A percentile compares a stretch with the other conserved stretches of the same genome.
Conservation (phyloP, 1,140 invertebrate species). For the Drosophila watanabei region DNA sequence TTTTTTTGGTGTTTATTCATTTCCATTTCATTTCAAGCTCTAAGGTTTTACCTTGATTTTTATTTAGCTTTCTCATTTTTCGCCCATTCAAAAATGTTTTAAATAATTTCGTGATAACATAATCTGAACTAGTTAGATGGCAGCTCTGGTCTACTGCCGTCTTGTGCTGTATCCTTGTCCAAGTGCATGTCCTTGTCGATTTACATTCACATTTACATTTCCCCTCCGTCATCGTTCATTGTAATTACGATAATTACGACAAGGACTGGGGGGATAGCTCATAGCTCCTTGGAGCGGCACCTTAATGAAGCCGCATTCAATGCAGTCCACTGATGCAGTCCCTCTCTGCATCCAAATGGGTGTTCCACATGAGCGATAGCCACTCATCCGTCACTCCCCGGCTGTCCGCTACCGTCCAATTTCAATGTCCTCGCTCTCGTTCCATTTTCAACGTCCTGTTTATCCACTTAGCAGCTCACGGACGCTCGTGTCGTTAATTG, state of each 20-base stretch:
- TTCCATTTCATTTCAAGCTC: no score
- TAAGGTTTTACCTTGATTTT: background rate
- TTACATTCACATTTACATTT: conserved; percentile 56
- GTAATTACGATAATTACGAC: conserved; percentile 82
- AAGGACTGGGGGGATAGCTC: conserved; percentile 31
- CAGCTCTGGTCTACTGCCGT: background rate
- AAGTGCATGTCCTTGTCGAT: conserved; percentile 14
- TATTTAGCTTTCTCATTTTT: background rate
- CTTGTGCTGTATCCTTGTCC: conserved; percentile 21
- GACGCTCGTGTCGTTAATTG: conserved; percentile 71
- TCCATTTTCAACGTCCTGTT: conserved; percentile 46
- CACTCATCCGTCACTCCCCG: conserved; percentile 17
- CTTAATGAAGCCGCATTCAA: conserved; percentile 78
- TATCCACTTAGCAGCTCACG: conserved; percentile 73
- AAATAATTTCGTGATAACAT: background rate
- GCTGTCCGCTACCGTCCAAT: conserved; percentile 13
- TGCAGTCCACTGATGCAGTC: conserved; percentile 52
- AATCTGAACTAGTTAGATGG: background rate
- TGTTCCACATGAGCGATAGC: conserved; percentile 25
- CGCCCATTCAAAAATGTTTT: background rate
- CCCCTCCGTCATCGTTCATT: conserved; percentile 65
- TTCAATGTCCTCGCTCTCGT: conserved; percentile 11
- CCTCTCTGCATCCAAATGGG: conserved; percentile 21
- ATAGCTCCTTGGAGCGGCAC: conserved; percentile 55
- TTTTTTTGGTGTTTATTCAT: no score